phyloP scores from a whole-genome alignment of 2,797 vertebrate genomes.

The Halcyon chelicuti region DNA sequence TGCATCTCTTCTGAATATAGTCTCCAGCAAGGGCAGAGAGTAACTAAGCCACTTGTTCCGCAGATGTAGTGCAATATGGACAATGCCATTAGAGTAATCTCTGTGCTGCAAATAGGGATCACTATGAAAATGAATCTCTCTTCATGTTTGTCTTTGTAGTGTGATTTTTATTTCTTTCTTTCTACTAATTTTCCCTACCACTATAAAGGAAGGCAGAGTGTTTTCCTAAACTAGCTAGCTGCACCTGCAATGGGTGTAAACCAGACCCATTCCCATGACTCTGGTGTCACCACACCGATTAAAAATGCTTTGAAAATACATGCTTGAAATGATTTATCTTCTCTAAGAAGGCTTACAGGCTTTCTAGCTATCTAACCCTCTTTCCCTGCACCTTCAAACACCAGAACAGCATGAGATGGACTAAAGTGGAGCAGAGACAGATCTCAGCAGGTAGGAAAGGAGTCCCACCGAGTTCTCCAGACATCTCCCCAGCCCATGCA shows the following conservation, averaged over 20 bases:
- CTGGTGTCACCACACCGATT: neutral
- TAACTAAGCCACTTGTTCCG: neutral
- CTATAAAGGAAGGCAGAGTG: neutral
- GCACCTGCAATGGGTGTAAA: neutral
- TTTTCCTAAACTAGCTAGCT: neutral
- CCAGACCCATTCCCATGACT: neutral
- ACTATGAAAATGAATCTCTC: neutral
- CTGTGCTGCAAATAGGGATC: neutral
- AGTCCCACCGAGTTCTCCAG: fast-evolving
- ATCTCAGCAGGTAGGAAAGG: neutral
- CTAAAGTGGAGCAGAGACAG: neutral
- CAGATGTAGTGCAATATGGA: neutral
- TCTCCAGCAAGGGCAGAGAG: neutral
- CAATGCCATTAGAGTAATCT: neutral
- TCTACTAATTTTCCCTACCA: neutral
- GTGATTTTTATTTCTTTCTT: neutral
- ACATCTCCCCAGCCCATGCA: neutral
- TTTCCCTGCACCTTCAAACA: neutral
- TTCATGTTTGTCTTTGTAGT: neutral
- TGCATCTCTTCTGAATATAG: neutral
- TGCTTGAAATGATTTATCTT: neutral
- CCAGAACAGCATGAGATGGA: fast-evolving
- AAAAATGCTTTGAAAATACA: neutral
- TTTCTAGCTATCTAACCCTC: neutral
- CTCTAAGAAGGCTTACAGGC: neutral